Conservation (phyloP, 2,113 vertebrate genomes). For the Pituophis catenifer region DNA sequence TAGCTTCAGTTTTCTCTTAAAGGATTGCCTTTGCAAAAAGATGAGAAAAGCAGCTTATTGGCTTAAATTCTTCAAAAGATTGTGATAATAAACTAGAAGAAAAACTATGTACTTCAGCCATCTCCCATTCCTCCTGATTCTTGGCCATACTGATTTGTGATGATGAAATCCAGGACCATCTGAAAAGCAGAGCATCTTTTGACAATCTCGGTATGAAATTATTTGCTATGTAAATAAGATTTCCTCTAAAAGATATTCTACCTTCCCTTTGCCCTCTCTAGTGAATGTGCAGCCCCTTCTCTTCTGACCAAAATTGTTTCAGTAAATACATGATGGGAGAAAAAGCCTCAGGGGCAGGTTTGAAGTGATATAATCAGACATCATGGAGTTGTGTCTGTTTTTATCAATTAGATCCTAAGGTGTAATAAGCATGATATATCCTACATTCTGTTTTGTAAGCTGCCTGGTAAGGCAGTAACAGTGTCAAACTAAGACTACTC, state of each 20-base stretch:
- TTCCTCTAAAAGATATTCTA: background rate
- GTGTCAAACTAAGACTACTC: background rate
- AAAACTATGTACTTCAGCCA: background rate
- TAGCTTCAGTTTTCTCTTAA: background rate
- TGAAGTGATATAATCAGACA: background rate
- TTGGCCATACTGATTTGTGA: background rate
- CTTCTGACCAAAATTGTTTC: background rate
- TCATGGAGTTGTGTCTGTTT: background rate
- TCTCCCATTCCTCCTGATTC: background rate
- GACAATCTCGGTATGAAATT: background rate
- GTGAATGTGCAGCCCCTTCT: background rate
- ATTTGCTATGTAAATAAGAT: background rate
- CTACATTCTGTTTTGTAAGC: background rate
- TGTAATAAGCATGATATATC: background rate
- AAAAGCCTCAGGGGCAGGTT: background rate
- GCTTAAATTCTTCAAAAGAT: background rate
- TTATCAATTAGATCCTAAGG: background rate
- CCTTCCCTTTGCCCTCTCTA: background rate
- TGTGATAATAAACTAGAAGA: background rate
- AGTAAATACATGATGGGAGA: background rate
- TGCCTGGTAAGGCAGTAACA: background rate
- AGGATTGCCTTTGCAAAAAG: background rate
- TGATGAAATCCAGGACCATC: background rate
- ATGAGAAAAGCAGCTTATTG: background rate
- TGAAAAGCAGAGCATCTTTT: background rate